Base-by-base conservation (phyloP, 2,113 vertebrate species). In the Scomber japonicus region DNA sequence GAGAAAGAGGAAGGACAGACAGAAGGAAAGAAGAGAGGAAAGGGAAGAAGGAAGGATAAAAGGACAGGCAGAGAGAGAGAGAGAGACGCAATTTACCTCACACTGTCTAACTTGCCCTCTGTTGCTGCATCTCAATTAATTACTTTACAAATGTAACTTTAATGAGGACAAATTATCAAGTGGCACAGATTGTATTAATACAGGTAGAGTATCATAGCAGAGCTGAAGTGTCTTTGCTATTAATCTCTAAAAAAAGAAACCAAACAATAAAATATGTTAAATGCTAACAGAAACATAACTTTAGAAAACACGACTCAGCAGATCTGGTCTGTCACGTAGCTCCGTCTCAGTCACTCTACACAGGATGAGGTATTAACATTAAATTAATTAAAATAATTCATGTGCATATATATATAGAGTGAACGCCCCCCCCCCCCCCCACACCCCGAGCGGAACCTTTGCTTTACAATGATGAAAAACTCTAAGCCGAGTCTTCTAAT, bases 101-200 rank as follows among this genome's bases (percentile, higher is more conserved):
- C 15, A 17, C 60, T 21, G 30, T 30, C 54, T 3, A 13, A 30
- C 24, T 11, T n/a, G 14, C 49, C 19, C 48, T 67, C 44, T 40
- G 60, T 27, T 59, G 63, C 56, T 63, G 5, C 19, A 8, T 2
- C 54, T 82, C 17, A 49, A 3, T 35, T 13, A 44, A 54, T 17
- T 45, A 17, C 51, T 59, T 56, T 7, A n/a, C n/a, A 67, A 10
- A 35, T 62, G 68, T 21, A 27, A 64, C 30, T 24, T 61, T n/a
- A 83, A 64, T 24, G n/a, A 78, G 44, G 54, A 71, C 44, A 51
- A 10, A 48, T 59, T n/a, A n/a, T 54, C 14, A n/a, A 75, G 68
- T 66, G 53, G 75, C 56, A 46, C 65, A 60, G 40, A 46, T 45
- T 48, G 17, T 40, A 59, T 13, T 40, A 9, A 19, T 14, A 53